Evolutionary conservation across 2,888 invertebrate species (phyloP), one percentile per base, ranked within the genome.

Genomic region (Blera fallax): DNA sequence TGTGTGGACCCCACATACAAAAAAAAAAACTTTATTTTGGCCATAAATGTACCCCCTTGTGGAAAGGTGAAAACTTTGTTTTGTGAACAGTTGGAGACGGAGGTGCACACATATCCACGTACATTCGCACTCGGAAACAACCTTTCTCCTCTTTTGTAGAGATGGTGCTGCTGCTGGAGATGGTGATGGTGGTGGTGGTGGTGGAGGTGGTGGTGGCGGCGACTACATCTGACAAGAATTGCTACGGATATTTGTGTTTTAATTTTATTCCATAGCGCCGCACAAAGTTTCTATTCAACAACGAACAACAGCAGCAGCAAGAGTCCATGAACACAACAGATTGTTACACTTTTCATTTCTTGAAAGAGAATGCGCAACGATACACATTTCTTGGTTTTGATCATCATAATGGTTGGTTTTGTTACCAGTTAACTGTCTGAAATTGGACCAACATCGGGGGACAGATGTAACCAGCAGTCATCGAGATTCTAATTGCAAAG

Each of bases 111-210:
- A 56, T 14, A 70, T 70, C 43, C 10, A 29, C 10, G n/a, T 60
- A 52, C 58, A 77, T 72, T 82, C 77, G 77, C 64, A 77, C 64
- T 76, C 81, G 56, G 64, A 69, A 70, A 72, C 70, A 72, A 67
- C 83, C 73, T 83, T 83, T 83, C 82, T 83, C 83, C 72, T 52
- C 65, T 70, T 76, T 69, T 81, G 62, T 67, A 50, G 29, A 14
- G 24, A 11, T 37, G 21, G 10, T 21, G n/a, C n/a, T n/a, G n/a
- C n/a, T n/a, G n/a, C n/a, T n/a, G 48, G 18, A 11, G 50, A 11
- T 24, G 32, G 18, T 40, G 69, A 18, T 43, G 69, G 16, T 27
- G 65, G 24, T n/a, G 21, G 14, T 27, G 24, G 37, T 29, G 52
- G 10, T 29, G 43, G 37, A 34, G 52, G 29, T 6, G 37, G 11